A percentile compares a stretch with the other conserved stretches of the same genome.
Conservation (phyloP, 2,113 vertebrate species). For the Nannobrachium achirus region DNA sequence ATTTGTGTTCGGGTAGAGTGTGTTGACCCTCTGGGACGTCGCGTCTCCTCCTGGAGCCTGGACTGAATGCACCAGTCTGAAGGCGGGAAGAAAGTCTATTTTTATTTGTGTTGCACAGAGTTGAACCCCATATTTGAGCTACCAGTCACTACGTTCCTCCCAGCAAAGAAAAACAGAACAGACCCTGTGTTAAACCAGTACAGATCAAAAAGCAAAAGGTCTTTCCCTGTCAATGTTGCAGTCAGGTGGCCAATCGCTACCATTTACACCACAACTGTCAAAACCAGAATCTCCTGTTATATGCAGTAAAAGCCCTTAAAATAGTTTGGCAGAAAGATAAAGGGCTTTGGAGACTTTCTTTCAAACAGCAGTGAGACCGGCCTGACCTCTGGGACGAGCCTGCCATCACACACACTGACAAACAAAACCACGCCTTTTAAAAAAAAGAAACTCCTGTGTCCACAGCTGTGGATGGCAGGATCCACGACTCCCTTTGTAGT, state of each 20-base stretch:
- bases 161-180: too few relatives aligned
- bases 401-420: constrained; percentile 62
- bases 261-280: constrained; percentile 38
- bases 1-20: constrained; percentile 30
- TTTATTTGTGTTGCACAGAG: not conserved
- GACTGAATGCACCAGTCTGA: not conserved
- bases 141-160: too few relatives aligned
- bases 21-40: constrained; percentile 34
- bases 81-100: not conserved
- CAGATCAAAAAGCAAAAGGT: too few relatives aligned
- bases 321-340: constrained; percentile 19
- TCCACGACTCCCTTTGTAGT: constrained; percentile 68
- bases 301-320: not conserved
- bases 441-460: constrained; percentile 43
- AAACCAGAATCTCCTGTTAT: constrained; percentile 18
- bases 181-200: too few relatives aligned
- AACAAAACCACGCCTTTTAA: constrained; percentile 66
- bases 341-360: constrained; percentile 17
- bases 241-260: not conserved
- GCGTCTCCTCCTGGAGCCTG: constrained; percentile 36
- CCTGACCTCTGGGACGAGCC: constrained; percentile 48
- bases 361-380: constrained; percentile 32
- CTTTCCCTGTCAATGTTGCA: not conserved
- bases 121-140: constrained; percentile 9
- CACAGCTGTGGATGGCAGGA: constrained; percentile 73